Evolutionary conservation across 1,140 invertebrate species (phyloP), one percentile per base, ranked within the genome.

Genomic region (Zophobas morio): DNA sequence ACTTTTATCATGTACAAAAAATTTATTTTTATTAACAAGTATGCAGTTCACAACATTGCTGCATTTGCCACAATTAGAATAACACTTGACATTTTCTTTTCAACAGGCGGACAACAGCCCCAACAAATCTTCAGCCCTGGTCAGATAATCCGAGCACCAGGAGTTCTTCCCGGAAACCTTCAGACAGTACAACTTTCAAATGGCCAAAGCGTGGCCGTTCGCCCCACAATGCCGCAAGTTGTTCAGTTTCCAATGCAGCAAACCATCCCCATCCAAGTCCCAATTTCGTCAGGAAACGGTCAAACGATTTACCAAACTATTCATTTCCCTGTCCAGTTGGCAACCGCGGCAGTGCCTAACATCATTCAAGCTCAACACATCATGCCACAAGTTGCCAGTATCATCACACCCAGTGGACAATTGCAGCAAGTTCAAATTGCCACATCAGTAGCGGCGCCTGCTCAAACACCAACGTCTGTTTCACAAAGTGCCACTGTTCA

Each of bases 231-330:
- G 46, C 83, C 81, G 8, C 93, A 94, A 84, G 87, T 94, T 1
- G 85, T 96, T 1, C 95, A 96, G 84, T 91, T 96, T 80, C 92
- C 92, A 5, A 90, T 96, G 86, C 93, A 95, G 85, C 94, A 95
- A 85, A 94, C 94, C 20, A 95, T 98, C 53, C 96, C 96, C 0
- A 94, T 98, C 8, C 96, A 98, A 88, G 93, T 98, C 49, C 96
- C 97, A 0, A 95, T 98, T 72, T 94, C 95, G 76, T 93, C 94
- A 3, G 92, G 92, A 20, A 95, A 94, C 86, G 97, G 97, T 0
- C 96, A 98, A 86, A 98, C 96, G 0, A 91, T 98, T 70, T 96
- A 96, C 85, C 96, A 98, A 84, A 98, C 96, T 0, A 92, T 98
- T 0, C 96, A 98, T 86, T 93, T 98, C 82, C 96, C 96, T 0